Percentiles rank a stretch among this genome's conserved stretches.
Conservation (phyloP, 2,113 vertebrate genomes). For the Delphinus delphis region DNA sequence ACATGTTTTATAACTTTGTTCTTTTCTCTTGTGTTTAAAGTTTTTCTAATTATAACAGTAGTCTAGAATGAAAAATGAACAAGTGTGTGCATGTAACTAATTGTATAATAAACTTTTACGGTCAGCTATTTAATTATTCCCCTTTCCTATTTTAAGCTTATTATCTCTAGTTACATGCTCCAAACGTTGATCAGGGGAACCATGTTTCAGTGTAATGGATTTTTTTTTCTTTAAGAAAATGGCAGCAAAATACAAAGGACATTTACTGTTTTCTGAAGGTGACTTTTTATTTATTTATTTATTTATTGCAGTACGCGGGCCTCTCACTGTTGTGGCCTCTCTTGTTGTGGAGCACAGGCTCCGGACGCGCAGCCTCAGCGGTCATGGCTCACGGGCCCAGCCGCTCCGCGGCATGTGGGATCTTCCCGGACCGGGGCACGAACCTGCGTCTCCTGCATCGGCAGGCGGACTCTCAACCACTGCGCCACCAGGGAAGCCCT, state of each 20-base stretch:
- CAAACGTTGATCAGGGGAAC: neutral
- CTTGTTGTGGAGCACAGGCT: too few species aligned
- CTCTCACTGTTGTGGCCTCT: too few species aligned
- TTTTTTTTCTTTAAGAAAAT: conserved; percentile 2
- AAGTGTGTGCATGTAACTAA: neutral
- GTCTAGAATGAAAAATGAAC: conserved; percentile 28
- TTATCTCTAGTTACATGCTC: conserved; percentile 14
- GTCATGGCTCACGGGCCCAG: too few species aligned
- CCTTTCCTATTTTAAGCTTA: conserved; percentile 10
- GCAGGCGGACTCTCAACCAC: too few species aligned
- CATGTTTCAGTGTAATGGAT: neutral
- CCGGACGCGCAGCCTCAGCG: too few species aligned
- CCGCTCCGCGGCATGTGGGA: too few species aligned
- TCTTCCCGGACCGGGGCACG: too few species aligned
- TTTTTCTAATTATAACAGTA: conserved; percentile 3
- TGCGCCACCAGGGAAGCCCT: neutral
- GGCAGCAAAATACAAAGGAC: neutral
- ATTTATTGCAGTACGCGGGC: too few species aligned
- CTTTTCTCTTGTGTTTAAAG: neutral
- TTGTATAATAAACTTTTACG: conserved; percentile 43
- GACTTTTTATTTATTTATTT: neutral
- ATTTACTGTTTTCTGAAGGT: neutral
- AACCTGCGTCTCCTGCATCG: too few species aligned
- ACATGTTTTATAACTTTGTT: conserved; percentile 11
- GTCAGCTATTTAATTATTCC: conserved; percentile 28